Base-by-base conservation (phyloP, 2,888 invertebrate genomes). In the Ariolimax columbianus region DNA sequence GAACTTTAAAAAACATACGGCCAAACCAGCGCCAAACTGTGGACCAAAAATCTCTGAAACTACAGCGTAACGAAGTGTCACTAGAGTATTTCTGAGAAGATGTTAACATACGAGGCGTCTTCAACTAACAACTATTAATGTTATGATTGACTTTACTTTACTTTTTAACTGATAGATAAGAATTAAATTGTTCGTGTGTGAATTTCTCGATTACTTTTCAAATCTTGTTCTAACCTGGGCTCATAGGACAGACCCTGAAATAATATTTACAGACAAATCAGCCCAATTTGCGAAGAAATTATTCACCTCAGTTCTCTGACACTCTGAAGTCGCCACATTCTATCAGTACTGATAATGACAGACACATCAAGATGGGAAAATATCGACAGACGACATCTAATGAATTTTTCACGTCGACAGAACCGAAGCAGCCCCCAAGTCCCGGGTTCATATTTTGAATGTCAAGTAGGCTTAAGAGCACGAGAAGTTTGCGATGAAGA, bases 401-500 rank as follows among this genome's bases (percentile, higher is more conserved):
- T 73, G 73, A n/a, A 73, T 73, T 73, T 73, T 73, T 73, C 47
- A 73, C 73, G 43, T 43, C 73, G 43, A 73, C 73, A 73, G n/a
- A 73, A n/a, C 26, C 73, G 43, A 47, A 14, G 43, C n/a, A 73
- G 40, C 38, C 72, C 75, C 30, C 59, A 72, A n/a, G n/a, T n/a
- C n/a, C 70, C 23, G 40, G 63, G 82, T 73, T 82, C 82, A 82
- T 82, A 82, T 82, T 82, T 82, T 73, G 82, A 82, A 82, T 82
- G 82, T 82, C 82, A 82, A 82, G 82, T 43, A 63, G 75, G 40
- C 55, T 63, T 73, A 73, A 75, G 82, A 47, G 38, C 51, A 4
- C 30, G 82, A 82, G 55, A 73, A 82, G 82, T 43, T 82, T 59
- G 82, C 59, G 82, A 82, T 82, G 82, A 75, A 82, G 82, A 82